Evolutionary conservation across 2,113 vertebrate genomes (phyloP).

Genomic region (Vulpes ferrilata): DNA sequence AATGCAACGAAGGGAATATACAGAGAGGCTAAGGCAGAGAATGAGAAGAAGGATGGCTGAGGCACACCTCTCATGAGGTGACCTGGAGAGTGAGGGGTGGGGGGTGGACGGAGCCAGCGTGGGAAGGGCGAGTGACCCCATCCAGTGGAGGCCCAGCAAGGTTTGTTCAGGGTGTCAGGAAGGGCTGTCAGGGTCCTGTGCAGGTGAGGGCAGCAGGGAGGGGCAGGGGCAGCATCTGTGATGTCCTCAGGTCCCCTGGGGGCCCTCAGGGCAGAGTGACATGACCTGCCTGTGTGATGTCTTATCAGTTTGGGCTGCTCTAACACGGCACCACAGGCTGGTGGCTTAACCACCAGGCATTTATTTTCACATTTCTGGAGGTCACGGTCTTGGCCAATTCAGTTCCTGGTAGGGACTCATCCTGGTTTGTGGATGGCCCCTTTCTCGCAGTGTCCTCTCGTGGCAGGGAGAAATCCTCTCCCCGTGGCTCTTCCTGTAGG

Average conservation of each 20-base stretch:
- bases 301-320: neutral
- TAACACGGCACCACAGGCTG: neutral
- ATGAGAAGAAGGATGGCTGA: neutral
- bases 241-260: fast-evolving
- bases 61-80: too few species aligned
- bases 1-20: neutral
- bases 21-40: neutral
- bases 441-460: fast-evolving
- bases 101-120: neutral
- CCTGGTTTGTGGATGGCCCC: neutral
- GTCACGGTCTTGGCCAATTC: neutral
- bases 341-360: fast-evolving
- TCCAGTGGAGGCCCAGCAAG: neutral
- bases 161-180: fast-evolving
- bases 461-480: neutral
- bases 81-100: neutral
- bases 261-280: neutral
- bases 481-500: fast-evolving
- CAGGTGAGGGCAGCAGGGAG: fast-evolving
- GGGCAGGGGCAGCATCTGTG: fast-evolving
- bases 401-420: neutral
- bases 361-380: fast-evolving
- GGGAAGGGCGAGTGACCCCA: neutral
- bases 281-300: fast-evolving
- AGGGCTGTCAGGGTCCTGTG: neutral